A percentile compares a stretch with the other conserved stretches of the same genome.
These are phyloP conservation scores for Peribatodes rhomboidaria DNA, from an alignment of 2,888 invertebrate species.

Conservation along the genomic window DNA sequence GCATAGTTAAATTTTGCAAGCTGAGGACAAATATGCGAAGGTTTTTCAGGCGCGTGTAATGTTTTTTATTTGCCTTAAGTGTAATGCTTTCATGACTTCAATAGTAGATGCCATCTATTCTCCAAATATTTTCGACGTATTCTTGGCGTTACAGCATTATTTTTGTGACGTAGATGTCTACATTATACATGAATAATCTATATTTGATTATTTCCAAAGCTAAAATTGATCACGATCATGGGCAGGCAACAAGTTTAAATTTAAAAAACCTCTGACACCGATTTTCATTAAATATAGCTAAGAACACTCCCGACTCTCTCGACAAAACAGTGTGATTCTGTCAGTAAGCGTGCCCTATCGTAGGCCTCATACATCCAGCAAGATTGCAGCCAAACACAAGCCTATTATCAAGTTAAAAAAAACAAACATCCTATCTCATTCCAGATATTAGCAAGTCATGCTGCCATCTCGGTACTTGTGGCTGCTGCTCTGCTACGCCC, in stretches of 20 bases:
- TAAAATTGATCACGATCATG: neutral
- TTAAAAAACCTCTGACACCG: too few species aligned
- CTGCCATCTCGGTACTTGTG: slow-evolving; percentile 66
- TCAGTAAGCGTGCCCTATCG: too few species aligned
- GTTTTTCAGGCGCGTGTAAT: slow-evolving; percentile 1
- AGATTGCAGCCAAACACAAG: too few species aligned
- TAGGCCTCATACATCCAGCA: too few species aligned
- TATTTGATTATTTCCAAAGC: neutral
- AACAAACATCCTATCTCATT: slow-evolving; percentile 9
- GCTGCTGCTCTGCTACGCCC: slow-evolving; percentile 75
- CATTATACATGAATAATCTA: neutral
- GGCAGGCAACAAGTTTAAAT: too few species aligned
- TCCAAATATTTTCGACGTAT: neutral
- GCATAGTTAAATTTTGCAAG: slow-evolving; percentile 39
- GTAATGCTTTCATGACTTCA: neutral
- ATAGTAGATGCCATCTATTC: neutral
- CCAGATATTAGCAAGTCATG: slow-evolving; percentile 49
- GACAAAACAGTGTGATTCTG: too few species aligned
- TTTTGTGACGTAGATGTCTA: neutral
- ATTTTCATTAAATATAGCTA: too few species aligned
- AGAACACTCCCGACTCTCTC: too few species aligned
- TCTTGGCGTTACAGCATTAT: neutral
- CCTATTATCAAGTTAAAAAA: neutral
- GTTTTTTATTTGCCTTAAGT: too few species aligned
- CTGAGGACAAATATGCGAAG: neutral